Evolutionary conservation across 1,140 invertebrate genomes (phyloP), one percentile per base, ranked within the genome.

Genomic region (Chrysoperla carnea): DNA sequence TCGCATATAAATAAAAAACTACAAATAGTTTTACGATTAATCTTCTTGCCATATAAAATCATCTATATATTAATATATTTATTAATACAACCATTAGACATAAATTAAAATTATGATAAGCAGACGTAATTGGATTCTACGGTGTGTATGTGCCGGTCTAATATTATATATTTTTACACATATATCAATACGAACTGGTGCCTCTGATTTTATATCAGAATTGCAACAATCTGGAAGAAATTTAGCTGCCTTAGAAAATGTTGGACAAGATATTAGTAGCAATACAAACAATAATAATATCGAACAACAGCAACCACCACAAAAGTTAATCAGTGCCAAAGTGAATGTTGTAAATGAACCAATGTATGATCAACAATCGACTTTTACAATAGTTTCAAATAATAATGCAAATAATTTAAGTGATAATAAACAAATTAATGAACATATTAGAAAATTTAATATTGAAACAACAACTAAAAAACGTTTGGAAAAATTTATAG

Each of bases 221-320:
- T 43, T 59, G 42, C 57, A 59, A 37, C 38, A 39, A 27, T 55
- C 55, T 5, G 58, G 58, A 1, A 47, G 58, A 28, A 59, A 56
- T 48, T 40, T 60, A 27, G 58, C 56, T 5, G 52, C 52, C 29
- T 38, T 60, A 28, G 56, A 58, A 35, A 45, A 37, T 12, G 15
- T n/a, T 4, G 11, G 12, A 28, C 12, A n/a, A 17, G 9, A 29
- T 33, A 44, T 35, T 36, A 38, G 15, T 35, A 1, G n/a, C n/a
- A 31, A 33, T 35, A 29, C 41, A 37, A 28, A 23, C 14, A 40
- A 37, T 35, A 43, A 12, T 36, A 43, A 42, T 33, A 29, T n/a
- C 23, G 17, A 28, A 6, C 36, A 5, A 11, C 31, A 29, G 8
- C 39, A 37, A 29, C 42, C 33, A 15, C 42, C 29, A 15, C 42